Evolutionary conservation across 2,113 vertebrate species (phyloP), one percentile per base, ranked within the genome.

Genomic region (Lota lota): DNA sequence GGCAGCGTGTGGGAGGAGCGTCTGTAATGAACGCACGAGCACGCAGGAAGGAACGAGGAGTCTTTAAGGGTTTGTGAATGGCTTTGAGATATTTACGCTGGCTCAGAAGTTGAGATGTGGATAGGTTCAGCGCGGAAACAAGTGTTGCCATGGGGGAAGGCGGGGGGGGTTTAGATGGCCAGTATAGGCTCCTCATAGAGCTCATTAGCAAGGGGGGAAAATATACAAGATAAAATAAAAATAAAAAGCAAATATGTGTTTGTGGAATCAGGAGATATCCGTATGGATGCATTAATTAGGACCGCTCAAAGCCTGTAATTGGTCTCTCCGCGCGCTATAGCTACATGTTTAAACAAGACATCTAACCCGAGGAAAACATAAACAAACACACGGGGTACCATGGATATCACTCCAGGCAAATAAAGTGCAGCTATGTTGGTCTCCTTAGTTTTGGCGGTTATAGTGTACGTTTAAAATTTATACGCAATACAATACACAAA

Each of bases 251-350:
- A 61, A 58, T 36, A 60, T 68, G 22, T 62, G 28, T 82, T 76
- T 82, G 79, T 79, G 66, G 36, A 85, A 83, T 83, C 77, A 77
- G 77, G 74, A 83, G 57, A 79, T 50, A 33, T 85, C 69, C 70
- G 83, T 72, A 80, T 66, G 80, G 78, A 58, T 21, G 73, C 72
- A 80, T 78, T 83, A 84, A 88, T 87, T 79, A 88, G 77, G 66
- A 6, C 77, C 63, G 70, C 70, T 22, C n/a, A 79, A 82, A 78
- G 63, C 36, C 56, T 80, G 75, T 87, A 87, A 89, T 86, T 89
- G 83, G 83, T 75, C 79, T 87, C 83, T 57, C 61, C 57, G 63
- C 17, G 69, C 82, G 75, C 79, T 60, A 36, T 71, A 59, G 75
- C 67, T 61, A 66, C 53, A 70, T 50, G 66, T 40, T 78, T 77